Conservation (phyloP, 53 echinoderm and acorn worm genomes). For the Glandiceps talaboti region DNA sequence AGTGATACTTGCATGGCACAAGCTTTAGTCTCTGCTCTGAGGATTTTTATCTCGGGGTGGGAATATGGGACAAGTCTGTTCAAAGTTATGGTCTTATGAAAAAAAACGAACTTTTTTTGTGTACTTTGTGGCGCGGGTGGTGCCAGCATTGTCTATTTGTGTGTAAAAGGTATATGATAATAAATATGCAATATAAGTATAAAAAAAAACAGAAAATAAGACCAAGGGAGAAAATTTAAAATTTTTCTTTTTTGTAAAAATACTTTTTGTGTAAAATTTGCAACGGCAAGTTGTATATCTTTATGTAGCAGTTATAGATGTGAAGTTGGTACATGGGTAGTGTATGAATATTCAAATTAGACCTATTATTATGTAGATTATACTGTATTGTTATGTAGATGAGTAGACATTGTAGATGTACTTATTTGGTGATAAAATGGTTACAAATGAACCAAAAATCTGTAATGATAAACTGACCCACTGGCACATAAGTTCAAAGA, state of each 20-base stretch:
- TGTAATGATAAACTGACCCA: constrained; percentile 1
- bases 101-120: background rate
- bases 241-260: background rate
- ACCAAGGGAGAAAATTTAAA: background rate
- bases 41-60: background rate
- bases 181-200: background rate
- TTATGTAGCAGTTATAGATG: background rate
- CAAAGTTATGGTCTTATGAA: background rate
- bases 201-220: background rate
- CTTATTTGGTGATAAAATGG: background rate
- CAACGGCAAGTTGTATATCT: background rate
- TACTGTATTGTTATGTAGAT: background rate
- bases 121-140: background rate
- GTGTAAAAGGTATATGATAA: background rate
- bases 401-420: background rate
- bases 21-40: background rate
- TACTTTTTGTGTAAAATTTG: background rate
- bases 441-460: no score
- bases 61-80: background rate
- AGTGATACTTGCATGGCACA: background rate
- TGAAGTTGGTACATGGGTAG: background rate
- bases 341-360: background rate
- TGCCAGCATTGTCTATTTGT: background rate
- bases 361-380: background rate
- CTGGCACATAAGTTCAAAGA: background rate